These are phyloP conservation scores for Salmo trutta DNA, from an alignment of 2,797 vertebrate genomes.

Conservation along the genomic window DNA sequence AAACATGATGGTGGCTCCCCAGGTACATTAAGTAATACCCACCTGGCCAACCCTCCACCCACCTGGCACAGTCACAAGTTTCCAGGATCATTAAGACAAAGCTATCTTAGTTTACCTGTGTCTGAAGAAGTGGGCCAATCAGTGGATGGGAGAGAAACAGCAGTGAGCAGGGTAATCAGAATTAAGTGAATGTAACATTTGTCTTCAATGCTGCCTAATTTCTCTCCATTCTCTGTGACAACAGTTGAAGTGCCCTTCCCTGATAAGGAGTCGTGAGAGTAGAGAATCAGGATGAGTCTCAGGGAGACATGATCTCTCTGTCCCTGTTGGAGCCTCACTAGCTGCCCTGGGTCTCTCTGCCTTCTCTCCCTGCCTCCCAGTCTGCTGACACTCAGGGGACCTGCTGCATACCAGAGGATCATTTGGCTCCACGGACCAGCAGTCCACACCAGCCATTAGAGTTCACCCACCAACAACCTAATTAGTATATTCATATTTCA, in stretches of 20 bases:
- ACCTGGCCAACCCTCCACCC: not conserved
- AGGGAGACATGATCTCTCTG: conserved; percentile 48
- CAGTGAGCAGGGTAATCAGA: conserved; percentile 2
- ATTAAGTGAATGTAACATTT: conserved; percentile 29
- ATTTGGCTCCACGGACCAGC: conserved; percentile 35
- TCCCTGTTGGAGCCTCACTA: not conserved
- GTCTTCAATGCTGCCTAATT: conserved; percentile 40
- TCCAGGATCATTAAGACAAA: conserved; percentile 16
- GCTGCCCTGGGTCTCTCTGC: not conserved
- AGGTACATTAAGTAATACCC: not conserved
- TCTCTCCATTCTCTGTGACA: conserved; percentile 32
- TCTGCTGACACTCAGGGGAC: conserved; percentile 48
- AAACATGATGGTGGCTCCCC: not conserved
- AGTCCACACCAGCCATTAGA: conserved; percentile 36
- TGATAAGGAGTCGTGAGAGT: conserved; percentile 64
- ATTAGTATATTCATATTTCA: conserved; percentile 60
- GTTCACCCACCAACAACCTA: conserved; percentile 41
- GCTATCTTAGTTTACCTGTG: conserved; percentile 21
- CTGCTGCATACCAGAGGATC: conserved; percentile 46
- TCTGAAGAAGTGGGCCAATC: conserved; percentile 29
- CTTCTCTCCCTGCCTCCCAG: conserved; percentile 12
- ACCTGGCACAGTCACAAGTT: not conserved
- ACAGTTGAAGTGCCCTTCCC: conserved; percentile 40
- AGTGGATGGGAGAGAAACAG: conserved; percentile 20
- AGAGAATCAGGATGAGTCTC: conserved; percentile 52